These are phyloP conservation scores for Trachelus iudaicus DNA, from an alignment of 2,888 invertebrate species.

Conservation along the genomic window DNA sequence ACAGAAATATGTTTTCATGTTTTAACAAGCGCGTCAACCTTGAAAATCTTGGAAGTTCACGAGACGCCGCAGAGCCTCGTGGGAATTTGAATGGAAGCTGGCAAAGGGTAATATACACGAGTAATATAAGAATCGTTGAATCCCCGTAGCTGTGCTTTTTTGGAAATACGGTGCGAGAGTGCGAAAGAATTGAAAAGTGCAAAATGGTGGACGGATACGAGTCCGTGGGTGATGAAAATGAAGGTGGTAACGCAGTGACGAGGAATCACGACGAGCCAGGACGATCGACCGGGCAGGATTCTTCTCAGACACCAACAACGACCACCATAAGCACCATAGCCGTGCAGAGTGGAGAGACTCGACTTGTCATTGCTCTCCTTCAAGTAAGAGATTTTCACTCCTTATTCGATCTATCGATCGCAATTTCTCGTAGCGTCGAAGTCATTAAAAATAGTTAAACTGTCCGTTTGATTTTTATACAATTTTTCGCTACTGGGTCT, in stretches of 20 bases:
- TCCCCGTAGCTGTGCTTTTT: not conserved
- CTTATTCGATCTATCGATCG: not conserved
- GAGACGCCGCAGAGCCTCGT: not conserved
- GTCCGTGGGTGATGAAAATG: constrained; percentile 39
- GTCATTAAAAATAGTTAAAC: not conserved
- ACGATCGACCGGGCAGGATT: constrained; percentile 22
- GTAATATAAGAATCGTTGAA: not conserved
- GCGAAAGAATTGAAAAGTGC: constrained; percentile 1
- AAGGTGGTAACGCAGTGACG: not conserved
- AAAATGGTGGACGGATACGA: constrained; percentile 54
- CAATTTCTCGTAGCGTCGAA: not conserved
- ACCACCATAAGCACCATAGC: constrained; percentile 93
- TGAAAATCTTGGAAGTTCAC: not conserved
- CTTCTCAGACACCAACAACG: constrained; percentile 66
- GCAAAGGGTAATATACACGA: not conserved
- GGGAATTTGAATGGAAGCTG: not conserved
- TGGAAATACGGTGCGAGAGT: not conserved
- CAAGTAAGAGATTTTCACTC: constrained; percentile 74
- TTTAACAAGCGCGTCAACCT: not conserved
- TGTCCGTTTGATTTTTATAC: not conserved
- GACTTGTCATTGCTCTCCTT: constrained; percentile 87
- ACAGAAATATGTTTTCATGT: not conserved
- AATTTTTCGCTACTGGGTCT: not conserved
- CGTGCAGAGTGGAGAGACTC: constrained; percentile 86
- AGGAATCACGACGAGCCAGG: constrained; percentile 17